These are phyloP conservation scores for Meghimatium bilineatum DNA, from an alignment of 2,888 invertebrate species.

Conservation along the genomic window DNA sequence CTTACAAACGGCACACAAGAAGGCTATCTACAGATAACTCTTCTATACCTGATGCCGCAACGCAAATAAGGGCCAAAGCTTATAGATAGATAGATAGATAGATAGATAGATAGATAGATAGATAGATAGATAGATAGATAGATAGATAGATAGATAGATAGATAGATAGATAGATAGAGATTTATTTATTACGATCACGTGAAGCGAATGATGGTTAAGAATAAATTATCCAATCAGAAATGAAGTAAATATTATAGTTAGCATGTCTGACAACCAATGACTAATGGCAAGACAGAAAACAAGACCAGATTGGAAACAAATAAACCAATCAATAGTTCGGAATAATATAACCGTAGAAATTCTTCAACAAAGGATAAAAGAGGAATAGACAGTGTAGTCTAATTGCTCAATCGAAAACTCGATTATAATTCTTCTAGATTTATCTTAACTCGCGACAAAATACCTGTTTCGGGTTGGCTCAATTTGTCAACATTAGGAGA, in stretches of 20 bases:
- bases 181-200: too few species aligned
- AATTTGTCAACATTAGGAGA: background rate
- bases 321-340: background rate
- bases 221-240: too few species aligned
- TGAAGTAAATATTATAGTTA: background rate
- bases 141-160: too few species aligned
- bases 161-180: too few species aligned
- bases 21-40: too few species aligned
- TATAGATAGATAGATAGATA: too few species aligned
- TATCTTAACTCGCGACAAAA: background rate
- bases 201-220: too few species aligned
- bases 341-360: background rate
- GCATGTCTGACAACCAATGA: background rate
- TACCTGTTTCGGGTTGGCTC: background rate
- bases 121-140: too few species aligned
- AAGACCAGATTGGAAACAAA: background rate
- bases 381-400: background rate
- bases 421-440: background rate
- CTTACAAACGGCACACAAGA: too few species aligned
- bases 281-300: background rate
- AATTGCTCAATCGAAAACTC: constrained; percentile 5
- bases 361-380: background rate
- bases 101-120: too few species aligned
- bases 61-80: too few species aligned
- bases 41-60: too few species aligned